phyloP scores from a whole-genome alignment of 2,888 invertebrate species.

The Drosophila testacea region DNA sequence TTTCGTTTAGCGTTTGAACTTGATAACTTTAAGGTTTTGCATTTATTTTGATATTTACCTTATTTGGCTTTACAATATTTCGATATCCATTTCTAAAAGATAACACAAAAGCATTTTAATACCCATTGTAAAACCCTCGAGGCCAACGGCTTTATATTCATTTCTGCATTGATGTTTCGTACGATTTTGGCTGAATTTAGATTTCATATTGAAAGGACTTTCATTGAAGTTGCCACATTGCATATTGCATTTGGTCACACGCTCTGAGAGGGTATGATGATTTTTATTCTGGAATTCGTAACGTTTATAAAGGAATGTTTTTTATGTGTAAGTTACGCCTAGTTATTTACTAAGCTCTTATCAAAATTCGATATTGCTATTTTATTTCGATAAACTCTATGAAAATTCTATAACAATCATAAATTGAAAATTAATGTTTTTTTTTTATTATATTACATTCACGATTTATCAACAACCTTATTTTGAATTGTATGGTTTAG shows the following conservation, averaged over 20 bases:
- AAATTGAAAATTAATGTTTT: too few relatives aligned
- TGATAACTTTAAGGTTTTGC: neutral
- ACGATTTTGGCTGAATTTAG: conserved; percentile 12
- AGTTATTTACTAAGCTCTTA: too few relatives aligned
- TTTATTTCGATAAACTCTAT: too few relatives aligned
- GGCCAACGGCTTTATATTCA: conserved; percentile 10
- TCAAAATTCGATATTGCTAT: too few relatives aligned
- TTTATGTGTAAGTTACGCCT: too few relatives aligned
- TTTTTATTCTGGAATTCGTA: neutral
- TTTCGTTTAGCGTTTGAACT: neutral
- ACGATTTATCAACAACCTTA: too few relatives aligned
- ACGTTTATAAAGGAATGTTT: too few relatives aligned
- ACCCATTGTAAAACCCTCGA: conserved; percentile 4
- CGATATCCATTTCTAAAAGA: neutral
- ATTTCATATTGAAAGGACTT: conserved; percentile 15
- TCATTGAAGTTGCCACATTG: conserved; percentile 6
- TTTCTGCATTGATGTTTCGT: neutral
- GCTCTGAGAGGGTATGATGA: neutral
- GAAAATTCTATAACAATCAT: too few relatives aligned
- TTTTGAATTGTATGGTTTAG: too few relatives aligned
- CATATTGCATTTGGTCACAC: conserved; percentile 13
- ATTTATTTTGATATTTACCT: neutral
- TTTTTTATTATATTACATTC: too few relatives aligned
- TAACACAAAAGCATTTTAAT: conserved; percentile 14
- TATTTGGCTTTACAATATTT: conserved; percentile 1